phyloP scores from a whole-genome alignment of 1,140 invertebrate genomes.

The Solenopsis invicta region DNA sequence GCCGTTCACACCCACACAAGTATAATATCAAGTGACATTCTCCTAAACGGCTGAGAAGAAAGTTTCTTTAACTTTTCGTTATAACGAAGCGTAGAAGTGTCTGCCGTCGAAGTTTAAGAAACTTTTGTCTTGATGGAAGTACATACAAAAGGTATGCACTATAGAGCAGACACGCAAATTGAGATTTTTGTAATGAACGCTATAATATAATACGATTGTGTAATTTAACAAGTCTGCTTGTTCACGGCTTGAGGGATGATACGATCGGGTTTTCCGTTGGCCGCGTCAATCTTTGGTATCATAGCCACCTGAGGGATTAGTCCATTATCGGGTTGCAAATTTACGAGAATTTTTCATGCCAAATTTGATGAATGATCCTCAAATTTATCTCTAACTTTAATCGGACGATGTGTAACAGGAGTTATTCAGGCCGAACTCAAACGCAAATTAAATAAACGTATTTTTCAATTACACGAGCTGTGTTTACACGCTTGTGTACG shows the following conservation, averaged over 20 bases:
- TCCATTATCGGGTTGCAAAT: conserved; percentile 8
- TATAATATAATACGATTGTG: not conserved
- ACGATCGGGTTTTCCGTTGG: not conserved
- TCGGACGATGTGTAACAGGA: not conserved
- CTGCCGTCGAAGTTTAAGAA: conserved; percentile 24
- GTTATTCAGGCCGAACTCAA: conserved; percentile 4
- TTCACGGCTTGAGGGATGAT: not conserved
- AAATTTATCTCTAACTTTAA: not conserved
- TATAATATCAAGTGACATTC: not conserved
- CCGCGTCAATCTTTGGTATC: not conserved
- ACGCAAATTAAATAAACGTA: not conserved
- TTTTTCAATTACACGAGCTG: not conserved
- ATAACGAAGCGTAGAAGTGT: not conserved
- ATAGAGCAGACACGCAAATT: conserved; percentile 13
- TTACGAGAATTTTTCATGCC: not conserved
- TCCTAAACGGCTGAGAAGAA: not conserved
- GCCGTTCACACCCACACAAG: not conserved
- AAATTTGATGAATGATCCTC: not conserved
- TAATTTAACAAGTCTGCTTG: conserved; percentile 31
- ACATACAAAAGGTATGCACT: not conserved
- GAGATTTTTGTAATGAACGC: conserved; percentile 1
- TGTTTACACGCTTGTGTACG: no score
- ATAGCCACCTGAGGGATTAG: not conserved
- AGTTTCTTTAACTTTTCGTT: conserved; percentile 28
- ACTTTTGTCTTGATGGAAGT: not conserved